Conservation (phyloP, 2,113 vertebrate genomes). For the Ciconia stormi region DNA sequence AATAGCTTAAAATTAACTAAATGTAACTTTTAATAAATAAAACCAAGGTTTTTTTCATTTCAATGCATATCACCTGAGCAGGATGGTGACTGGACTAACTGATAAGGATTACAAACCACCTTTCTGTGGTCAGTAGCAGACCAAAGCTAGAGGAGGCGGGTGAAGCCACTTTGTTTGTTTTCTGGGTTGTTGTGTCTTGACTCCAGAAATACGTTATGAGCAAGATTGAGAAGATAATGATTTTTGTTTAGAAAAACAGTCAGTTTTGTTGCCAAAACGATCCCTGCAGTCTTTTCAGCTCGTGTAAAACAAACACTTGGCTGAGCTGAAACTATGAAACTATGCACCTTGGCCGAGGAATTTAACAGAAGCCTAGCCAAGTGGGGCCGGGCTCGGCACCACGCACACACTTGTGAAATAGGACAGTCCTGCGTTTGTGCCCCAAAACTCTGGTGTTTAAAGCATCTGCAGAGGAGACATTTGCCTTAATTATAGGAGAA, state of each 20-base stretch:
- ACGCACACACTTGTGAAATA: accelerated
- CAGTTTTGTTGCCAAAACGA: not conserved
- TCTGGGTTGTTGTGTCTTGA: not conserved
- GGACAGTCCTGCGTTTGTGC: not conserved
- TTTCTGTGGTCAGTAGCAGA: not conserved
- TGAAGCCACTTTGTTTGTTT: not conserved
- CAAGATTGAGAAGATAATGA: not conserved
- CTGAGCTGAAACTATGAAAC: not conserved
- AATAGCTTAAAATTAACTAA: not conserved
- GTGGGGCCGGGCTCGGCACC: not conserved
- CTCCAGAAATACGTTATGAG: not conserved
- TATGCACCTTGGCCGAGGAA: not conserved
- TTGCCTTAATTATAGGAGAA: not conserved
- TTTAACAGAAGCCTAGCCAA: not conserved
- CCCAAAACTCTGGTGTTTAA: not conserved
- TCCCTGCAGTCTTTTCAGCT: not conserved
- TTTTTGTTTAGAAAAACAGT: not conserved
- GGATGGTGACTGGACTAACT: not conserved
- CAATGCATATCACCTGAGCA: not conserved
- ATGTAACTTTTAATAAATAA: not conserved
- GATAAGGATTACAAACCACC: not conserved
- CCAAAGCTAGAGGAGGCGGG: not conserved
- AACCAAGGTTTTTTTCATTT: not conserved
- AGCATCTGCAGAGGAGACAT: not conserved
- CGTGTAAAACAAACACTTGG: not conserved